Conservation (phyloP, 2,888 invertebrate species). For the Torymus texanus region DNA sequence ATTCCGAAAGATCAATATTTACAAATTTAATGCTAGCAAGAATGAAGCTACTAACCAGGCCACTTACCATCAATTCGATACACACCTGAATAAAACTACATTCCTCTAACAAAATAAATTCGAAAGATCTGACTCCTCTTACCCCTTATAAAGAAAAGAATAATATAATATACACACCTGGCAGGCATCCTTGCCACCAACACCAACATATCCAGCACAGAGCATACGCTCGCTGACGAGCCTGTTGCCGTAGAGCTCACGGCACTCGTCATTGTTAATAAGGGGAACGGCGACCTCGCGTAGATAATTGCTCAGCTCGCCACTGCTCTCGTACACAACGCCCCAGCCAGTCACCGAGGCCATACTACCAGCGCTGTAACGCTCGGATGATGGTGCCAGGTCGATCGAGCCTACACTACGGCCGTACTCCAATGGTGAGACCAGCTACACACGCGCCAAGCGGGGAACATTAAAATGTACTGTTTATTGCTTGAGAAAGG, state of each 20-base stretch:
- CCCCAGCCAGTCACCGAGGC: constrained; percentile 72
- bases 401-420: constrained; percentile 61
- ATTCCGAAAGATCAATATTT: no score
- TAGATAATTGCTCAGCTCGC: constrained; percentile 62
- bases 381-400: constrained; percentile 62
- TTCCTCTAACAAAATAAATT: no score
- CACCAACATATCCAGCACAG: constrained; percentile 79
- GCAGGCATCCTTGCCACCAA: constrained; percentile 78
- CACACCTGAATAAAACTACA: no score
- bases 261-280: constrained; percentile 64
- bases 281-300: constrained; percentile 67
- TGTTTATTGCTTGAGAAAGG: neutral
- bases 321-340: constrained; percentile 59
- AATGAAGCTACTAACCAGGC: no score
- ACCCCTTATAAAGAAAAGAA: no score
- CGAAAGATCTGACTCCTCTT: no score
- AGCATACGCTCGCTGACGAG: constrained; percentile 78
- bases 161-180: constrained; percentile 74
- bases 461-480: neutral
- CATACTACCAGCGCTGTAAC: constrained; percentile 60
- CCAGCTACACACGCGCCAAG: constrained; percentile 58
- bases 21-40: no score
- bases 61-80: no score
- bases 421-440: constrained; percentile 60
- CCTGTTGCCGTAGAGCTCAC: constrained; percentile 62